phyloP scores from a whole-genome alignment of 1,140 invertebrate genomes.

The Sycophila sp. region DNA sequence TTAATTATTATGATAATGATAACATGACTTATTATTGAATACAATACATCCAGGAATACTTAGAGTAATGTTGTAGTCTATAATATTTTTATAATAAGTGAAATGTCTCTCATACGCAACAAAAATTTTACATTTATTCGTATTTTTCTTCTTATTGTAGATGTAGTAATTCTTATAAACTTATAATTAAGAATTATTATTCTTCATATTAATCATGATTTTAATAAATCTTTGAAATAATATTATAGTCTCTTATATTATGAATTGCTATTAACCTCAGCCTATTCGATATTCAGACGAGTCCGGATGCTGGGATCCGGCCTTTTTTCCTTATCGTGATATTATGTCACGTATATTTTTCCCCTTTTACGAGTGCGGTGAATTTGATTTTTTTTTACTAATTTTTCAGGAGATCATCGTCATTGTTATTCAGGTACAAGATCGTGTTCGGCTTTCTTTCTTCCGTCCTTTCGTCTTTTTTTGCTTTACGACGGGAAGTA shows the following conservation, averaged over 20 bases:
- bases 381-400: not conserved
- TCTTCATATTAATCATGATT: not conserved
- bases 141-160: no score
- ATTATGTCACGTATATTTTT: not conserved
- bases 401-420: not conserved
- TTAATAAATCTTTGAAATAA: not conserved
- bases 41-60: no score
- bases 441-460: no score
- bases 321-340: not conserved
- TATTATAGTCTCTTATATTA: not conserved
- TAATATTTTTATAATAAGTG: no score
- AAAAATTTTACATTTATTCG: no score
- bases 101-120: no score
- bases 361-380: not conserved
- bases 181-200: not conserved
- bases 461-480: no score
- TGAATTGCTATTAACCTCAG: not conserved
- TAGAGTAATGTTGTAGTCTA: no score
- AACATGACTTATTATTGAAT: no score
- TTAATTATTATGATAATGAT: no score
- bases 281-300: slow-evolving; percentile 19
- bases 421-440: not conserved
- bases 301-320: not conserved
- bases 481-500: slow-evolving; percentile 6
- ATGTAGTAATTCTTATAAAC: no score